Evolutionary conservation across 1,140 invertebrate species (phyloP).

Genomic region (Vanessa tameamea): DNA sequence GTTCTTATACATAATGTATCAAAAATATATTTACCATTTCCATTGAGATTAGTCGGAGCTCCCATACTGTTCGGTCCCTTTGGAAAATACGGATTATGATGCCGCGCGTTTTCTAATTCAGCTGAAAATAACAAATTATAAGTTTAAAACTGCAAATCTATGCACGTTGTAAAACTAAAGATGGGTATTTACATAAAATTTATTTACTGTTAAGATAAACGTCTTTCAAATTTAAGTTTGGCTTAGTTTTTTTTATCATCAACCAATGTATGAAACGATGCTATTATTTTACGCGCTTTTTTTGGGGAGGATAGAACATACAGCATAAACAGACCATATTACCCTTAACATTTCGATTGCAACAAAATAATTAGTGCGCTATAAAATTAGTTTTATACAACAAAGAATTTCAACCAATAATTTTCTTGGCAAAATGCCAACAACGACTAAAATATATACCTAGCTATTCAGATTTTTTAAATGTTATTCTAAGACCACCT

Average conservation of each 20-base stretch:
- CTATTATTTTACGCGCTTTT: too few species aligned
- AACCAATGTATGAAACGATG: too few species aligned
- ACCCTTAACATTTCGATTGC: too few species aligned
- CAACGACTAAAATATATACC: not conserved
- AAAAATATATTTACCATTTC: slow-evolving; percentile 57
- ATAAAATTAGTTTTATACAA: too few species aligned
- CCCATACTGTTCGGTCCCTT: slow-evolving; percentile 57
- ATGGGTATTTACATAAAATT: too few species aligned
- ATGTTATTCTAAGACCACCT: too few species aligned
- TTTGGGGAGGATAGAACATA: too few species aligned
- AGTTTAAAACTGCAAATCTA: not conserved
- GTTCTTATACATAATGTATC: not conserved
- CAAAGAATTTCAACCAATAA: not conserved
- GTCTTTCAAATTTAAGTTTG: too few species aligned
- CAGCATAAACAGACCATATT: too few species aligned
- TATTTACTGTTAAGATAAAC: too few species aligned
- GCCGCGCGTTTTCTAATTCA: slow-evolving; percentile 60
- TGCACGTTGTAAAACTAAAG: not conserved
- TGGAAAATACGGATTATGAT: slow-evolving; percentile 60
- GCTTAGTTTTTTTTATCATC: too few species aligned
- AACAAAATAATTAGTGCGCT: too few species aligned
- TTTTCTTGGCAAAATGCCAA: not conserved
- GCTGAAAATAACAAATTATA: slow-evolving; percentile 53
- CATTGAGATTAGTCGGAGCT: slow-evolving; percentile 47
- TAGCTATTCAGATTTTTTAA: not conserved